Conservation (phyloP, 2,888 invertebrate genomes). For the Drosophila subquinaria region DNA sequence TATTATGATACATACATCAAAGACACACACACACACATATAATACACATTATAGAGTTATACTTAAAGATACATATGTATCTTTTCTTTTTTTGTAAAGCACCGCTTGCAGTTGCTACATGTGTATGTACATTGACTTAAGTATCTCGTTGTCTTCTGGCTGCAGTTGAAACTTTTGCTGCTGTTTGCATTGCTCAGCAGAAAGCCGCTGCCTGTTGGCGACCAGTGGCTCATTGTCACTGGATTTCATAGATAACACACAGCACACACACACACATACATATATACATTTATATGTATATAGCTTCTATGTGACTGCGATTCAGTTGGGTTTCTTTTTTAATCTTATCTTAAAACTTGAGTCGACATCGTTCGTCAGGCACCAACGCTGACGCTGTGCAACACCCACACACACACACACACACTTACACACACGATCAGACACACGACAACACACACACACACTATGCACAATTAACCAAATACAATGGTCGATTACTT, state of each 20-base stretch:
- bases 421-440: constrained; percentile 14
- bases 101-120: constrained; percentile 44
- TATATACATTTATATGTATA: constrained; percentile 3
- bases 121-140: constrained; percentile 35
- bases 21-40: neutral
- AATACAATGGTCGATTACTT: constrained; percentile 2
- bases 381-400: constrained; percentile 48
- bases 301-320: constrained; percentile 25
- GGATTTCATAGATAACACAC: constrained; percentile 74
- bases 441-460: constrained; percentile 20
- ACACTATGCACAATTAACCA: neutral
- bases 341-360: constrained; percentile 83
- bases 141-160: constrained; percentile 27
- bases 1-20: neutral
- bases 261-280: constrained; percentile 13
- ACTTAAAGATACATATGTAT: constrained; percentile 62
- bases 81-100: constrained; percentile 60
- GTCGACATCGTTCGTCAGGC: constrained; percentile 68
- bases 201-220: constrained; percentile 55
- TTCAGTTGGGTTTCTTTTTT: constrained; percentile 62
- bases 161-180: constrained; percentile 26
- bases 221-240: constrained; percentile 58
- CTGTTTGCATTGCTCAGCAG: constrained; percentile 60
- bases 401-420: constrained; percentile 17
- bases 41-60: constrained; percentile 12